phyloP scores from a whole-genome alignment of 2,797 vertebrate species.

The Gymnopithys bicolor region DNA sequence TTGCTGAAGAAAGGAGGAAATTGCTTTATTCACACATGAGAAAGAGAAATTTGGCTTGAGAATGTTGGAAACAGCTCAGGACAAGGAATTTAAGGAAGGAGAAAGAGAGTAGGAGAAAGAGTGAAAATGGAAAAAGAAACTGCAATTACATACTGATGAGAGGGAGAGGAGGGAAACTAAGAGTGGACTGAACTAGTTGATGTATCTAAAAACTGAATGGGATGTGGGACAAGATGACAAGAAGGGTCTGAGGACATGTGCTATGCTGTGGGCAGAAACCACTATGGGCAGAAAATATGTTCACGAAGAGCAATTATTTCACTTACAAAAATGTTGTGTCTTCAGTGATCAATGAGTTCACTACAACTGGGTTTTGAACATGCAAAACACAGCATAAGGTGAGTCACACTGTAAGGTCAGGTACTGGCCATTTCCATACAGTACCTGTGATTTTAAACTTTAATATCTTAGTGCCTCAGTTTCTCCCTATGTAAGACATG shows the following conservation, averaged over 20 bases:
- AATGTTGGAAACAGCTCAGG: background rate
- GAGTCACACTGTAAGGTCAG: background rate
- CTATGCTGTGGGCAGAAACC: background rate
- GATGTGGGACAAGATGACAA: background rate
- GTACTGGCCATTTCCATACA: background rate
- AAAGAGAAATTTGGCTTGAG: background rate
- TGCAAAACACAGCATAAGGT: accelerated
- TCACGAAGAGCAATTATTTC: background rate
- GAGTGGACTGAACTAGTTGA: background rate
- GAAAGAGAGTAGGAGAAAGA: background rate
- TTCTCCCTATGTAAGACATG: background rate
- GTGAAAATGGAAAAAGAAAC: background rate
- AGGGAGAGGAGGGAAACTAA: background rate
- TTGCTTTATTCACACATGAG: background rate
- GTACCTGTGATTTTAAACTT: background rate
- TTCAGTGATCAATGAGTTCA: background rate
- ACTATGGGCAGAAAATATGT: background rate
- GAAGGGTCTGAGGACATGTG: background rate
- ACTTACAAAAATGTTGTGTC: background rate
- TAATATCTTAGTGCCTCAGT: background rate
- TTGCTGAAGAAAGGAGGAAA: background rate
- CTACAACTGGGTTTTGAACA: background rate
- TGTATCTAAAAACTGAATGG: background rate
- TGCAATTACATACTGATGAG: background rate
- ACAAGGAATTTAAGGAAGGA: background rate